Base-by-base conservation (phyloP, 2,888 invertebrate genomes). In the Laspeyria flexula region DNA sequence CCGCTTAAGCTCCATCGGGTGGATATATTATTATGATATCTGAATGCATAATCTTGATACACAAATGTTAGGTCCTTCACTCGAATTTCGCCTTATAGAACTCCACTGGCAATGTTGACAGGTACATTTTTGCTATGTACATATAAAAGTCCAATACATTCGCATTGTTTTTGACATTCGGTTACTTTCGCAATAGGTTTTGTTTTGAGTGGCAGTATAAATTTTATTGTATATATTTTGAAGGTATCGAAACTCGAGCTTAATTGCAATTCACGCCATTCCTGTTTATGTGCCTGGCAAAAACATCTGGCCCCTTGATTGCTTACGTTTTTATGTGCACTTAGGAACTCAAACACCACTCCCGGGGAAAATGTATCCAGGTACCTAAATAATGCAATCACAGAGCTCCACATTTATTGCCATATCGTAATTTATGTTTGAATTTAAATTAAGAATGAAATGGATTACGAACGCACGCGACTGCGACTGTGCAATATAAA, bases 231-330 rank as follows among this genome's bases (percentile, higher is more conserved):
- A 73, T 77, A 85, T 77, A 84, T 87, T 86, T 82, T 75, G 73
- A 80, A 85, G 85, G 86, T 86, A 88, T 89, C 84, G 88, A 85
- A 87, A 86, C 77, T 85, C 79, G 66, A 81, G 80, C 81, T 86
- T 89, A 86, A 88, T 88, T 88, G 86, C 86, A 86, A 85, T 88
- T 88, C 85, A 84, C 86, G 83, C 84, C 82, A 79, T 81, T 83
- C 77, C 48, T 76, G 82, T 89, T 89, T 89, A 89, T 86, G 85
- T 79, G 81, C 78, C 79, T 73, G 74, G 85, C 79, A 82, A 88
- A 85, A 89, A 86, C 89, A 90, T 84, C 88, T 88, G 88, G 87
- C 83, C 70, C 74, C 73, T 80, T 88, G 88, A 88, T 90, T 88
- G 87, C 84, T 85, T 80, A 82, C 85, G 83, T 87, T 88, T 88